phyloP scores from a whole-genome alignment of 2,113 vertebrate genomes.

The Phyllostomus hastatus region DNA sequence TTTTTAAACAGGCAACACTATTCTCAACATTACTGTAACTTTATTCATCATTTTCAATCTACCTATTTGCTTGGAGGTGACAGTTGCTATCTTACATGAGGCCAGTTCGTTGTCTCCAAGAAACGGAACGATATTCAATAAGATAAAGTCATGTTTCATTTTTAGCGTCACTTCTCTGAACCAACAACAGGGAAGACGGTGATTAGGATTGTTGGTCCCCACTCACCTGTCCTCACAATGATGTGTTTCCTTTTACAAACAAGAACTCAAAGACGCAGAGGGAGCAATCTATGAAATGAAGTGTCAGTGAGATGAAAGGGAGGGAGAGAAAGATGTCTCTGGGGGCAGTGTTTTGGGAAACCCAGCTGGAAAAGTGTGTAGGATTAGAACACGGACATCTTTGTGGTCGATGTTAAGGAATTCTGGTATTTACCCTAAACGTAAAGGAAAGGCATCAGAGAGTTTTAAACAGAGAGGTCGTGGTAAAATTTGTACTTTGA shows the following conservation, averaged over 20 bases:
- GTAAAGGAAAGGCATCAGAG: not conserved
- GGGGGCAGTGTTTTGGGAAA: not conserved
- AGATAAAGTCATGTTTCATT: not conserved
- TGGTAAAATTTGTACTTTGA: not conserved
- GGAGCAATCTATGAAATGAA: not conserved
- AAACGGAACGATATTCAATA: not conserved
- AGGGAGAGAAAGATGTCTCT: not conserved
- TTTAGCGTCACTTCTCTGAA: not conserved
- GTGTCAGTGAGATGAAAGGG: not conserved
- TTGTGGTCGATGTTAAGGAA: not conserved
- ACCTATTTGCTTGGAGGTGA: not conserved
- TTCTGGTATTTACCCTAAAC: not conserved
- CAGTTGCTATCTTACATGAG: not conserved
- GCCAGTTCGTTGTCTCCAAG: not conserved
- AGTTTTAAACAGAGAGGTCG: not conserved
- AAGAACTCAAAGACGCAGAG: conserved; percentile 1
- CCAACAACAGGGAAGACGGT: not conserved
- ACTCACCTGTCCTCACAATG: not conserved
- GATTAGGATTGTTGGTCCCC: not conserved
- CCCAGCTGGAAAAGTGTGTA: not conserved
- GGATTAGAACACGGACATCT: not conserved
- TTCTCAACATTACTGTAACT: not conserved
- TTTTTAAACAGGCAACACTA: not conserved
- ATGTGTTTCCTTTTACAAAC: not conserved
- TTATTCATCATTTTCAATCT: not conserved